A percentile compares a stretch with the other conserved stretches of the same genome.
Evolutionary conservation across 2,113 vertebrate genomes (phyloP).

Genomic region (Corydoras maculifer): DNA sequence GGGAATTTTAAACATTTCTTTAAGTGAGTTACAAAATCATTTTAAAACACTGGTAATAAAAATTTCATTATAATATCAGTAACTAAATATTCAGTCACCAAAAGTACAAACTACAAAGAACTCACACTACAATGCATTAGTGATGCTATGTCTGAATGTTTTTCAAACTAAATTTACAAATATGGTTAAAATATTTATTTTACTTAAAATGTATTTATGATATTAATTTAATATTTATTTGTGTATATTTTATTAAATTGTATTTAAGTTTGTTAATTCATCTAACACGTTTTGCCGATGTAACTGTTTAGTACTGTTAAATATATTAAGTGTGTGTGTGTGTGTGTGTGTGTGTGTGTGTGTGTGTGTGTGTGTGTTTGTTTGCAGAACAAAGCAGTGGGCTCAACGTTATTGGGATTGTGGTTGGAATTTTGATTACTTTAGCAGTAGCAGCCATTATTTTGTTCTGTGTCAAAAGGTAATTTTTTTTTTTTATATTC

Average conservation of each 20-base stretch:
- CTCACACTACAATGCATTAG: too few relatives aligned
- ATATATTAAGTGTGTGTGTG: not conserved
- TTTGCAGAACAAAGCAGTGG: not conserved
- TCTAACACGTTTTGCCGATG: not conserved
- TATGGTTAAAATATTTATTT: too few relatives aligned
- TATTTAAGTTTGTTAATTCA: not conserved
- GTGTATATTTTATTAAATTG: not conserved
- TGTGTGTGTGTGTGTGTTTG: not conserved
- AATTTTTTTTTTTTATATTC: not conserved
- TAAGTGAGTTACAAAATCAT: too few relatives aligned
- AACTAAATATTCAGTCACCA: too few relatives aligned
- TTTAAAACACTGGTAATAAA: too few relatives aligned
- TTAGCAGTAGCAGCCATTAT: not conserved
- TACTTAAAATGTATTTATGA: not conserved
- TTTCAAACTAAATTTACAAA: too few relatives aligned
- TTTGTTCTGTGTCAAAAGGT: conserved; percentile 11
- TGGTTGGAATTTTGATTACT: conserved; percentile 15
- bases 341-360: conserved; percentile 4
- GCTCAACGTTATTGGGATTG: conserved; percentile 1
- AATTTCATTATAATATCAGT: too few relatives aligned
- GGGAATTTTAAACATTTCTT: too few relatives aligned
- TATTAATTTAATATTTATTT: not conserved
- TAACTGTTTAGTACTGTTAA: too few relatives aligned
- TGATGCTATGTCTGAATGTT: too few relatives aligned
- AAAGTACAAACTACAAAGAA: too few relatives aligned